Percentiles rank a stretch among this genome's conserved stretches.
These are phyloP conservation scores for Eremobia ochroleuca DNA, from an alignment of 2,888 invertebrate species.

Conservation along the genomic window DNA sequence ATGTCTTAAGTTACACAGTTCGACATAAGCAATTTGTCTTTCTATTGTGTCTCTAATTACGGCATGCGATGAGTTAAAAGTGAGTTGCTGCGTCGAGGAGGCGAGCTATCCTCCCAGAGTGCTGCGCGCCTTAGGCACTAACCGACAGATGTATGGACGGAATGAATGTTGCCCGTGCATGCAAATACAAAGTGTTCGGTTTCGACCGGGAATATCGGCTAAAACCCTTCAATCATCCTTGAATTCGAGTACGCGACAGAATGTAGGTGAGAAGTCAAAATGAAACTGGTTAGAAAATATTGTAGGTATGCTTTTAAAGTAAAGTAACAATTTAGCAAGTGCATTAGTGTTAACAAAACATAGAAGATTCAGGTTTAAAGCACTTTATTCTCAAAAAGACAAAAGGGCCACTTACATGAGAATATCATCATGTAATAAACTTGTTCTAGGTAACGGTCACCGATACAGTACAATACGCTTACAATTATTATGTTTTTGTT, in stretches of 20 bases:
- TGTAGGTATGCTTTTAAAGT: not conserved
- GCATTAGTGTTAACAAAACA: not conserved
- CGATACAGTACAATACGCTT: not conserved
- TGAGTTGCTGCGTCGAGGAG: slow-evolving; percentile 37
- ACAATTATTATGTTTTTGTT: no score
- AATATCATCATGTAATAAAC: no score
- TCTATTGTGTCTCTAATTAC: no score
- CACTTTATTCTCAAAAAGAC: not conserved
- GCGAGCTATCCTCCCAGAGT: slow-evolving; percentile 5
- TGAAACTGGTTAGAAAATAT: not conserved
- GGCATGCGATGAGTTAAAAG: no score
- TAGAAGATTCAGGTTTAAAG: not conserved
- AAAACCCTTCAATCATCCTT: slow-evolving; percentile 8
- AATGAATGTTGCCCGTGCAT: slow-evolving; percentile 3
- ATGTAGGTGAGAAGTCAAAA: slow-evolving; percentile 9
- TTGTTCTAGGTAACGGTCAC: not conserved
- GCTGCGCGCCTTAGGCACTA: slow-evolving; percentile 13
- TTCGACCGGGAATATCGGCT: not conserved
- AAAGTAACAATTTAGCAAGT: not conserved
- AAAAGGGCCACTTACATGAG: no score
- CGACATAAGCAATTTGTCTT: no score
- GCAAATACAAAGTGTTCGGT: not conserved
- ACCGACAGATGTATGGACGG: slow-evolving; percentile 15
- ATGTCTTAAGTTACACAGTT: no score
- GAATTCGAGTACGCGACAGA: not conserved